These are phyloP conservation scores for Atopsyche davidsoni DNA, from an alignment of 1,140 invertebrate species.

Conservation along the genomic window DNA sequence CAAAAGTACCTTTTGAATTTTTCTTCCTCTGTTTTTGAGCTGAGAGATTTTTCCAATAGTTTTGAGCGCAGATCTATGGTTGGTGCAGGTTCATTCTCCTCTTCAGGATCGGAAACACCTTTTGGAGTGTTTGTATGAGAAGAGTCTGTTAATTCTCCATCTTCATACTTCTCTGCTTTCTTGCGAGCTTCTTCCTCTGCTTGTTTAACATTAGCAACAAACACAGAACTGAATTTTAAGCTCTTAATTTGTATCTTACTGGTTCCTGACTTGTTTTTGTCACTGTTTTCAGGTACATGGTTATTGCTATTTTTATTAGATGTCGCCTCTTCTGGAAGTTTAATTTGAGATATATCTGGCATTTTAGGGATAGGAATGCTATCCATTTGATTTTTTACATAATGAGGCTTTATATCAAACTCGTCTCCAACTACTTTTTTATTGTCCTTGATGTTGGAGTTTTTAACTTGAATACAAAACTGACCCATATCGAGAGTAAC, in stretches of 20 bases:
- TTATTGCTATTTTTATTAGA: constrained; percentile 4
- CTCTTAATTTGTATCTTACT: constrained; percentile 56
- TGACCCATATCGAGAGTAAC: constrained; percentile 11
- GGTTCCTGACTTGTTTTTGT: constrained; percentile 36
- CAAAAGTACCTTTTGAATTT: too few species aligned
- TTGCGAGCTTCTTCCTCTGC: constrained; percentile 58
- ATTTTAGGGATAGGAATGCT: constrained; percentile 28
- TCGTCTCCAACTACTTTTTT: constrained; percentile 29
- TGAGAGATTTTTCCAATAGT: too few species aligned
- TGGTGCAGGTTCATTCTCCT: constrained; percentile 9
- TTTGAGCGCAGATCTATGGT: constrained; percentile 4
- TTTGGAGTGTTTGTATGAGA: constrained; percentile 45
- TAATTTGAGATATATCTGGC: constrained; percentile 28
- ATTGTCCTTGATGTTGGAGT: constrained; percentile 36
- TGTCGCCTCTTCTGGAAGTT: constrained; percentile 23
- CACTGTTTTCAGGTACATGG: constrained; percentile 29
- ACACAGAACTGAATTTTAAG: constrained; percentile 60
- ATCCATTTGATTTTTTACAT: constrained; percentile 30
- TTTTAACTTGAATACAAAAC: constrained; percentile 15
- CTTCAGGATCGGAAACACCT: constrained; percentile 9
- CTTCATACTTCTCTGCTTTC: constrained; percentile 56
- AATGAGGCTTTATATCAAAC: constrained; percentile 17
- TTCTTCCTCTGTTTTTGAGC: too few species aligned
- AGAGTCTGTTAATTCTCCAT: constrained; percentile 54
- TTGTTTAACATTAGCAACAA: constrained; percentile 58